phyloP scores from a whole-genome alignment of 2,888 invertebrate genomes.

The Acanthosoma haemorrhoidale region DNA sequence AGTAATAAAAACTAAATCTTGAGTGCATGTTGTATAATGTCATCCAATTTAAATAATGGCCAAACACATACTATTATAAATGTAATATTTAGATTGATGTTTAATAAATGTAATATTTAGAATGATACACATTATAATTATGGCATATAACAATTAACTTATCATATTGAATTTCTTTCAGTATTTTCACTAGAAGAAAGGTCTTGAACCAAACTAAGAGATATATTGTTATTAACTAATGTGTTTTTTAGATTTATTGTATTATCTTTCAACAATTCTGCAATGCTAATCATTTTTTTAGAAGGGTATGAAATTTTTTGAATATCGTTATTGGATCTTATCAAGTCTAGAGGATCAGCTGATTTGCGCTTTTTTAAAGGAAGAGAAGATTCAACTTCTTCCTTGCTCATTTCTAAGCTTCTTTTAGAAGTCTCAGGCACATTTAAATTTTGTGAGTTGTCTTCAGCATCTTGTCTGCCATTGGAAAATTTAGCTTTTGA shows the following conservation, averaged over 20 bases:
- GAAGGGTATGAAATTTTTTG: constrained; percentile 34
- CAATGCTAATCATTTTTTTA: constrained; percentile 34
- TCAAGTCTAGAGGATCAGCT: background rate
- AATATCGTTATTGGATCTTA: background rate
- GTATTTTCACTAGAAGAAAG: background rate
- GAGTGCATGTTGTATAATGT: no score
- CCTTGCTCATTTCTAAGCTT: background rate
- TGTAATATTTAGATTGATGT: no score
- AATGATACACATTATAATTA: no score
- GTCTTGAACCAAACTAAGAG: no score
- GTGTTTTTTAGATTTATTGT: background rate
- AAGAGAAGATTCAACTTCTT: constrained; percentile 15
- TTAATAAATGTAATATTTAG: no score
- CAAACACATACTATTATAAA: no score
- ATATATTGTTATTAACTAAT: background rate
- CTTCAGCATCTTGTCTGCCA: background rate
- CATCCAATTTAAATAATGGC: no score
- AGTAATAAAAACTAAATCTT: no score
- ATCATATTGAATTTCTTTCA: background rate
- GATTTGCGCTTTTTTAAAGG: constrained; percentile 25
- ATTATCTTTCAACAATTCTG: background rate
- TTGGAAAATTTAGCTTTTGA: background rate
- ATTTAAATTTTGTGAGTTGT: background rate
- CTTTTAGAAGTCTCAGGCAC: background rate
- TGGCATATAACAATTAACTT: no score